Conservation (phyloP, 2,113 vertebrate species). For the Dasyprocta punctata region DNA sequence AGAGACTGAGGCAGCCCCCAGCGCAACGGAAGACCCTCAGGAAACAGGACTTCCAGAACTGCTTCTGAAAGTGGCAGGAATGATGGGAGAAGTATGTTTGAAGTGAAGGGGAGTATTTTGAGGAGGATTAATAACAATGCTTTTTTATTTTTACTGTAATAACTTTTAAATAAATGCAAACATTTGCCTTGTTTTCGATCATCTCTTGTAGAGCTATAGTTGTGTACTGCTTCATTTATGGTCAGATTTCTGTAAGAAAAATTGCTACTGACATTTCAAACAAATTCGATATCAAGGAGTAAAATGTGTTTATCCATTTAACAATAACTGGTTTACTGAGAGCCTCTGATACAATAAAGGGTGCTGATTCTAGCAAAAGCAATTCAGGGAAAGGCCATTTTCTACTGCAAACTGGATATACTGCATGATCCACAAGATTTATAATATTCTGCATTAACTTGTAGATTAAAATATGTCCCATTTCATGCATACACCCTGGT, state of each 20-base stretch:
- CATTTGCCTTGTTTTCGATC: not conserved
- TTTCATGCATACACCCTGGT: not conserved
- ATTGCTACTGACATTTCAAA: conserved; percentile 36
- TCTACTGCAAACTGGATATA: not conserved
- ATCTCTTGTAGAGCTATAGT: not conserved
- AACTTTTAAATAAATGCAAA: not conserved
- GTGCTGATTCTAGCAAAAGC: not conserved
- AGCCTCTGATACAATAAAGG: conserved; percentile 36
- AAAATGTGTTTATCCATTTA: not conserved
- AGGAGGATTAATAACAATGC: not conserved
- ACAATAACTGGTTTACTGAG: conserved; percentile 34
- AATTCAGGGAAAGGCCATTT: conserved; percentile 15
- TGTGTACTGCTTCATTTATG: not conserved
- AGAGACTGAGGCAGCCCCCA: not conserved
- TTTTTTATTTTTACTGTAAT: not conserved
- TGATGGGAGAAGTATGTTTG: not conserved
- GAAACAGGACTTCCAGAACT: not conserved
- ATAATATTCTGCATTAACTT: not conserved
- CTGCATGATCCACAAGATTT: not conserved
- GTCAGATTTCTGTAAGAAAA: not conserved
- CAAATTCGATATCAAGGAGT: conserved; percentile 22
- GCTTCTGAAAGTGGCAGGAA: not conserved
- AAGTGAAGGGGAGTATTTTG: not conserved
- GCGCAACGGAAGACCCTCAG: not conserved
- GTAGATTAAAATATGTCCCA: not conserved